Percentiles rank a stretch among this genome's conserved stretches.
These are phyloP conservation scores for Lanius collurio DNA, from an alignment of 2,113 vertebrate genomes.

Conservation along the genomic window DNA sequence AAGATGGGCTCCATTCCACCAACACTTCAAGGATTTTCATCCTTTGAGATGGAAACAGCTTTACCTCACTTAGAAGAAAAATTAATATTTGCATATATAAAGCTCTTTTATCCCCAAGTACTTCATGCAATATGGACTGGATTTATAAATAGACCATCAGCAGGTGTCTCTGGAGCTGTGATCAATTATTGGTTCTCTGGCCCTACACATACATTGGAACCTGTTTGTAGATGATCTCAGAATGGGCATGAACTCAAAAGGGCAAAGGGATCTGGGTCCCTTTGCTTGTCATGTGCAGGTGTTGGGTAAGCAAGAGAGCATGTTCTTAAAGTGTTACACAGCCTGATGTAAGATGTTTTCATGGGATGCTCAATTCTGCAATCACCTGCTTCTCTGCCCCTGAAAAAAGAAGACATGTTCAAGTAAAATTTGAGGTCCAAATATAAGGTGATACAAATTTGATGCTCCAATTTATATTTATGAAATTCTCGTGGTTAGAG, in stretches of 20 bases:
- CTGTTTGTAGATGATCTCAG: background rate
- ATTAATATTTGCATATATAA: conserved; percentile 27
- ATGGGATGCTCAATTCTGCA: background rate
- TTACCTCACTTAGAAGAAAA: background rate
- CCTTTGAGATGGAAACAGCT: conserved; percentile 26
- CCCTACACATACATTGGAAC: background rate
- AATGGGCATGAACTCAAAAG: background rate
- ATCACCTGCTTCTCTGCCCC: background rate
- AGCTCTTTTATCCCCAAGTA: background rate
- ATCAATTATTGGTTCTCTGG: background rate
- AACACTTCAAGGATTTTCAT: conserved; percentile 42
- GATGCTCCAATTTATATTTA: background rate
- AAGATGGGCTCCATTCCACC: conserved; percentile 53
- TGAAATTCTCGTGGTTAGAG: background rate
- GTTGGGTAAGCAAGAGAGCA: background rate
- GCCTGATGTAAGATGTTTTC: background rate
- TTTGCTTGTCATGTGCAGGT: background rate
- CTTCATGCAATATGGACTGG: background rate
- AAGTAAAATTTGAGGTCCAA: background rate
- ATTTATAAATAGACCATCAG: background rate
- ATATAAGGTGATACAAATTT: background rate
- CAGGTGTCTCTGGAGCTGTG: background rate
- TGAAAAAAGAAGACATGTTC: background rate
- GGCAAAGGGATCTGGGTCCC: background rate
- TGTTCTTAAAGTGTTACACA: background rate